Conservation (phyloP, 1,140 invertebrate genomes). For the Drosophila prosaltans region DNA sequence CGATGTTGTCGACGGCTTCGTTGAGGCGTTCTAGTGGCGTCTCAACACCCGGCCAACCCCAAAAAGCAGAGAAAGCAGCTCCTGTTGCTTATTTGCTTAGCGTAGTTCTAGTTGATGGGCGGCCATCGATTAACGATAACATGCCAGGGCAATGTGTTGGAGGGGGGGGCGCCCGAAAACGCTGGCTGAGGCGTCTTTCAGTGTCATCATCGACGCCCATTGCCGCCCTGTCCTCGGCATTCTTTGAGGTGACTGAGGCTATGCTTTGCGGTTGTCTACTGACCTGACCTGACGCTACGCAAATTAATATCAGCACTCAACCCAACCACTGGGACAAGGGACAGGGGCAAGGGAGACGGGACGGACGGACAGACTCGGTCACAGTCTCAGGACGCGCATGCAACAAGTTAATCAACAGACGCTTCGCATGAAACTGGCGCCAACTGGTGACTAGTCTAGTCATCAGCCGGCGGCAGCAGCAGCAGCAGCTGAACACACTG, state of each 20-base stretch:
- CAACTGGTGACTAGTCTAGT: constrained; percentile 46
- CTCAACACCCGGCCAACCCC: constrained; percentile 26
- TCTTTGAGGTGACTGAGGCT: constrained; percentile 26
- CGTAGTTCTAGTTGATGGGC: constrained; percentile 65
- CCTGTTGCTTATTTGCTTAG: constrained; percentile 79
- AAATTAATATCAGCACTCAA: constrained; percentile 56
- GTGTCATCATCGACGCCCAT: constrained; percentile 44
- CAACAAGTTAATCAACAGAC: constrained; percentile 81
- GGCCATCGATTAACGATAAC: constrained; percentile 79
- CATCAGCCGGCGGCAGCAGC: constrained; percentile 46
- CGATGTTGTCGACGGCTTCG: constrained; percentile 20
- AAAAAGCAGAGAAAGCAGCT: constrained; percentile 32
- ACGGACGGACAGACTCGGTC: background rate
- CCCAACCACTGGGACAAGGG: background rate
- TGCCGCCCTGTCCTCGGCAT: constrained; percentile 29
- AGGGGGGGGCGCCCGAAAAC: background rate
- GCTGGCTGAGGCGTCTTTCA: constrained; percentile 21
- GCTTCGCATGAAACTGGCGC: constrained; percentile 77
- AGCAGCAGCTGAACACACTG: constrained; percentile 30
- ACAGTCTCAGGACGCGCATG: constrained; percentile 63
- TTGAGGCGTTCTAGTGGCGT: constrained; percentile 25
- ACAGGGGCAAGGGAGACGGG: background rate
- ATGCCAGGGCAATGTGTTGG: constrained; percentile 17
- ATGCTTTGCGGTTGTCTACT: constrained; percentile 35
- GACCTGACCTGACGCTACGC: constrained; percentile 52